Conservation (phyloP, 2,888 invertebrate species). For the Diarsia dahlii region DNA sequence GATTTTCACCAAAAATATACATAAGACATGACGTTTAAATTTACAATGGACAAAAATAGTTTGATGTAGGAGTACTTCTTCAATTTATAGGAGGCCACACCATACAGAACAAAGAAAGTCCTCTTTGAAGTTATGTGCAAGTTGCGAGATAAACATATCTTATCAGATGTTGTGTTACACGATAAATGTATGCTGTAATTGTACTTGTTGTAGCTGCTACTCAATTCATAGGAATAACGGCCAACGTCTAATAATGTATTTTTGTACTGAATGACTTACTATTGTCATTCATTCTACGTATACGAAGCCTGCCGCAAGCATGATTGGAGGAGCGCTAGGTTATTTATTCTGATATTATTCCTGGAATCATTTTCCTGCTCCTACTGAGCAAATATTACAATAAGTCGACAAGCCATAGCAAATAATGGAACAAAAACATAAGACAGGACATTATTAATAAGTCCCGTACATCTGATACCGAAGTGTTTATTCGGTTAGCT, state of each 20-base stretch:
- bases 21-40: background rate
- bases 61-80: background rate
- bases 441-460: constrained; percentile 9
- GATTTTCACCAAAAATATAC: background rate
- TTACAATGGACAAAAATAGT: background rate
- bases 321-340: background rate
- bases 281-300: background rate
- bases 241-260: background rate
- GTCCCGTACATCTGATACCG: constrained; percentile 15
- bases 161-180: background rate
- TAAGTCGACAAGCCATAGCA: background rate
- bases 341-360: background rate
- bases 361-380: constrained; percentile 1
- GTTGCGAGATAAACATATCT: background rate
- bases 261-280: background rate
- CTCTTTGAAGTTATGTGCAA: background rate
- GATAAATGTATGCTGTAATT: background rate
- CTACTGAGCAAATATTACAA: constrained; percentile 24
- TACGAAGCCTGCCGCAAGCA: background rate
- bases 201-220: background rate
- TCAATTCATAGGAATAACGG: background rate
- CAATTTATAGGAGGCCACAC: background rate
- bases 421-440: constrained; percentile 1
- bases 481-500: constrained; percentile 40
- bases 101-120: background rate